These are phyloP conservation scores for Austrofundulus limnaeus DNA, from an alignment of 2,113 vertebrate species.

Conservation along the genomic window DNA sequence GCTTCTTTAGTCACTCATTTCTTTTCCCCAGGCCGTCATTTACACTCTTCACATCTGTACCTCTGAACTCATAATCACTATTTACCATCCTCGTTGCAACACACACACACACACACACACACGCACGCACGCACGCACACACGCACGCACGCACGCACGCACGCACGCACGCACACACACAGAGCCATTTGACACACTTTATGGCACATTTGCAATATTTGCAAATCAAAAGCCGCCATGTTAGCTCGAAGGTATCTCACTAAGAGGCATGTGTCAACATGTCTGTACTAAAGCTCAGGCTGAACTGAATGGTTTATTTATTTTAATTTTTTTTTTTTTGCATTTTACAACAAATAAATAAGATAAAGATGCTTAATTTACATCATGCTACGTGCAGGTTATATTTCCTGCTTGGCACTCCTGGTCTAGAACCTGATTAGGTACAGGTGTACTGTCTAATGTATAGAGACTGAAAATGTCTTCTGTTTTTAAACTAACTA, in stretches of 20 bases:
- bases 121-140: slow-evolving; percentile 3
- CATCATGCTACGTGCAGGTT: background rate
- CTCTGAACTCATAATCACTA: slow-evolving; percentile 44
- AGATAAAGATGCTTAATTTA: background rate
- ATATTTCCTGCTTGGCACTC: background rate
- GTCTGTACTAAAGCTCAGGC: background rate
- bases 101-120: no score
- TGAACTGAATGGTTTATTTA: background rate
- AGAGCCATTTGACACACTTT: slow-evolving; percentile 15
- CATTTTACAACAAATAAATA: background rate
- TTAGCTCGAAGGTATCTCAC: background rate
- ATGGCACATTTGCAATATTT: background rate
- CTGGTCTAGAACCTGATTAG: no score
- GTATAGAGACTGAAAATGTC: no score
- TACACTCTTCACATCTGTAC: slow-evolving; percentile 32
- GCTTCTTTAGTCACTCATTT: slow-evolving; percentile 41
- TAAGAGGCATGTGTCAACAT: background rate
- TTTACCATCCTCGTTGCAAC: no score
- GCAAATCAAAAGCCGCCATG: slow-evolving; percentile 3
- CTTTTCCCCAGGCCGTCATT: slow-evolving; percentile 44
- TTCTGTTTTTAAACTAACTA: no score
- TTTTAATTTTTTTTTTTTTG: no score
- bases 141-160: slow-evolving; percentile 15
- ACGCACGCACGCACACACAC: slow-evolving; percentile 4
- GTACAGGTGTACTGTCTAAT: no score